Conservation (phyloP, 2,888 invertebrate genomes). For the Adela reaumurella region DNA sequence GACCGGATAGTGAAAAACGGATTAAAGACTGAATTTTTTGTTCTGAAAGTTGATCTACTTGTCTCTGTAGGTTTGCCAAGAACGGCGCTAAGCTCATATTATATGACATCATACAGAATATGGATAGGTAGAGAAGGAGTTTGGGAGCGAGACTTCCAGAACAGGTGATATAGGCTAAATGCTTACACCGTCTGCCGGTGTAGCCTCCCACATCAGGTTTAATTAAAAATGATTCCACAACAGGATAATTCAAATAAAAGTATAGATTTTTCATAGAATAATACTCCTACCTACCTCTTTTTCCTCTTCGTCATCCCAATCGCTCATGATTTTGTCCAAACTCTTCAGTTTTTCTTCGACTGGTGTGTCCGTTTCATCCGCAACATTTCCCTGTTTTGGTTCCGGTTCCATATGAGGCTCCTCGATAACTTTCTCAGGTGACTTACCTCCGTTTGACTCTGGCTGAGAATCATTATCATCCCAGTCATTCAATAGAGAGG, state of each 20-base stretch:
- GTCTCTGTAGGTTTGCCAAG: too few species aligned
- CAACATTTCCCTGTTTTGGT: slow-evolving; percentile 3
- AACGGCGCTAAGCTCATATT: too few species aligned
- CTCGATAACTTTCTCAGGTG: slow-evolving; percentile 13
- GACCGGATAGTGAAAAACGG: too few species aligned
- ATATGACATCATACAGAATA: too few species aligned
- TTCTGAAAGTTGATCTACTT: too few species aligned
- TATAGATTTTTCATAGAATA: slow-evolving; percentile 16
- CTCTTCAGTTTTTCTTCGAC: slow-evolving; percentile 38
- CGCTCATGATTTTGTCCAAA: slow-evolving; percentile 30
- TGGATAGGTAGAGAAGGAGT: too few species aligned
- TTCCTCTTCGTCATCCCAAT: slow-evolving; percentile 50
- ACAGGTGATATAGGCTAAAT: too few species aligned
- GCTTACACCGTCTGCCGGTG: too few species aligned
- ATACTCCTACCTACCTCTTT: slow-evolving; percentile 16
- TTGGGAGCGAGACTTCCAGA: too few species aligned
- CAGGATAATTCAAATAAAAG: background rate
- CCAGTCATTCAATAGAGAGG: slow-evolving; percentile 47
- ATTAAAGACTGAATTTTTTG: too few species aligned
- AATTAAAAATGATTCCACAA: too few species aligned
- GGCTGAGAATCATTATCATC: slow-evolving; percentile 49
- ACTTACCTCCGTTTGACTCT: slow-evolving; percentile 9
- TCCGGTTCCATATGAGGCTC: slow-evolving; percentile 2
- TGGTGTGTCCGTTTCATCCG: slow-evolving; percentile 16
- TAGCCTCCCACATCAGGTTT: too few species aligned